Conservation (phyloP, 2,113 vertebrate genomes). For the Anarrhichthys ocellatus region DNA sequence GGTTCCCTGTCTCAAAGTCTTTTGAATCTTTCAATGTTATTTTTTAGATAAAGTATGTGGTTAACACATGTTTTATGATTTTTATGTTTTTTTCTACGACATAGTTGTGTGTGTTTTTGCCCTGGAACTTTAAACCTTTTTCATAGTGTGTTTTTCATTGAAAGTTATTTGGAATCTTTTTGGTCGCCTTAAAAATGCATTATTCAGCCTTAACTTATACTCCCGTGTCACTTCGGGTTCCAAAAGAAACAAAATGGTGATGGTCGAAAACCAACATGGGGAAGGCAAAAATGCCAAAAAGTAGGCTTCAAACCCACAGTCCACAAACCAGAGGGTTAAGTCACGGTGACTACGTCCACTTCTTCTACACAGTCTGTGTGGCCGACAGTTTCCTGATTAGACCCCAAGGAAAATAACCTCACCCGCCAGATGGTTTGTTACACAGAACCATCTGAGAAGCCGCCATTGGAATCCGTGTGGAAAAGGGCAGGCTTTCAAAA, state of each 20-base stretch:
- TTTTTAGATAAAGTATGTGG: neutral
- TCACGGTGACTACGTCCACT: neutral
- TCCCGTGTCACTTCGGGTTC: neutral
- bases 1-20: no score
- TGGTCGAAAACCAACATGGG: neutral
- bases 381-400: constrained; percentile 6
- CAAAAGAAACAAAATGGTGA: neutral
- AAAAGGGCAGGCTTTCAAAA: neutral
- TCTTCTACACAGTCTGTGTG: neutral
- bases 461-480: no score
- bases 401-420: neutral
- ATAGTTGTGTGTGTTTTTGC: neutral
- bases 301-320: neutral
- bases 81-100: neutral
- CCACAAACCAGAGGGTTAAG: neutral
- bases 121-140: neutral
- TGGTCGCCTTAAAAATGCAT: neutral
- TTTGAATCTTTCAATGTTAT: no score
- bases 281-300: neutral
- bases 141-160: neutral
- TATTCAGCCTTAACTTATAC: neutral
- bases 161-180: neutral
- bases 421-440: neutral
- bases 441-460: neutral
- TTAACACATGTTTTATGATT: neutral